These are phyloP conservation scores for Drosophila arawakana DNA, from an alignment of 1,140 invertebrate genomes.

Conservation along the genomic window DNA sequence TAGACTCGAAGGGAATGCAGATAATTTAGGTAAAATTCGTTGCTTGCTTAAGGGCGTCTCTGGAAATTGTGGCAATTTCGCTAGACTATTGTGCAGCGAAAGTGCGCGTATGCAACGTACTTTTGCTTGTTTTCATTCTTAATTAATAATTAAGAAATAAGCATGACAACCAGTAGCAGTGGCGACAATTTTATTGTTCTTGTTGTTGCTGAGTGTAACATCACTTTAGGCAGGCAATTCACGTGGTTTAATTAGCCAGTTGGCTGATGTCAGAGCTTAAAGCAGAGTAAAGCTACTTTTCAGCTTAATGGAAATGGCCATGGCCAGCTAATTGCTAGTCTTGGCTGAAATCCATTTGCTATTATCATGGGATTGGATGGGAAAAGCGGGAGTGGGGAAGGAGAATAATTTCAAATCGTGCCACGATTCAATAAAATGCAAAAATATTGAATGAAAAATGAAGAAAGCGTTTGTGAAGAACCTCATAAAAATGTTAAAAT, in stretches of 20 bases:
- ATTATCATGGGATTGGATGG: not conserved
- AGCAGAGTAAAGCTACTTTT: conserved; percentile 40
- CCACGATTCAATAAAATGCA: conserved; percentile 75
- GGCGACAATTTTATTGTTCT: conserved; percentile 41
- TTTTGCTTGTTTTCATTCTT: conserved; percentile 81
- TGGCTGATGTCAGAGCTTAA: conserved; percentile 42
- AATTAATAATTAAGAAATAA: conserved; percentile 81
- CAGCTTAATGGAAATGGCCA: conserved; percentile 53
- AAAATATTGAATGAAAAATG: conserved; percentile 55
- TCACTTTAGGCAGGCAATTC: conserved; percentile 65
- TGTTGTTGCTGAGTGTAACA: conserved; percentile 53
- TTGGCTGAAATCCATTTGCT: conserved; percentile 43
- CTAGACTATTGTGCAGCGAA: conserved; percentile 55
- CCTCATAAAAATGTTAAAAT: conserved; percentile 73
- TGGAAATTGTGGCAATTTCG: conserved; percentile 75
- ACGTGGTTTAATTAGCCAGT: conserved; percentile 67
- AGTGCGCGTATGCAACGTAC: conserved; percentile 70
- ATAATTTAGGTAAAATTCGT: conserved; percentile 35
- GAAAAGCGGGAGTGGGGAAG: not conserved
- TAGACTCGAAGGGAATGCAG: not conserved
- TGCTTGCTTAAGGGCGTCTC: conserved; percentile 63
- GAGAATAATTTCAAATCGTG: conserved; percentile 23
- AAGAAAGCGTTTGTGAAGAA: conserved; percentile 48
- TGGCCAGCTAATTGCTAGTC: conserved; percentile 60
- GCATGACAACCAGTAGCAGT: conserved; percentile 53